Evolutionary conservation across 92 coral and sea anemone species (phyloP), one percentile per base, ranked within the genome.

Genomic region (Phymanthus crucifer): DNA sequence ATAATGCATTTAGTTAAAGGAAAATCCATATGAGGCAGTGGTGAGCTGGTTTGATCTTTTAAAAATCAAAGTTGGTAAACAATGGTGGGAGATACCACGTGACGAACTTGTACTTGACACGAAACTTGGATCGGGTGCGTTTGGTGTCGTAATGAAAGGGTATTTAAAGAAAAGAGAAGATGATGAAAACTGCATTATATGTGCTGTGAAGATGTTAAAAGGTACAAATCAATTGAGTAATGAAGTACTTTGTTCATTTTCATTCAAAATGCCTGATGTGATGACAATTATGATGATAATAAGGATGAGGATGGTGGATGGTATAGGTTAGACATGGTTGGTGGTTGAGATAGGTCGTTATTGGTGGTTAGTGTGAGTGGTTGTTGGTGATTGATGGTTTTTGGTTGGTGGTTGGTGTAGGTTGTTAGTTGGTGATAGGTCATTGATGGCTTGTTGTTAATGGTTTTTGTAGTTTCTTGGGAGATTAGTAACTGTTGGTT

Each of bases 201-300:
- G 89, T 73, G 89, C 89, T 16, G 89, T 85, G 12, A 85, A 80
- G 69, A 85, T 85, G 89, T 52, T 85, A 56, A 85, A 85, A 80
- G 61, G 89, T 85, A 84, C 64, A 19, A 2, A 61, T 16, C n/a
- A 18, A 17, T 3, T 23, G 14, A 61, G 11, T 18, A 23, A 18
- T 61, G 33, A 17, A 61, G 1, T 23, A 17, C n/a, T 61, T 17
- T 23, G 18, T 13, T 6, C 33, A 10, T 10, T 48, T n/a, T n/a
- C n/a, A n/a, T 37, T 8, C 3, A 3, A n/a, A n/a, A n/a, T n/a
- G n/a, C n/a, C n/a, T n/a, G n/a, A n/a, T n/a, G n/a, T n/a, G n/a
- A n/a, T n/a, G n/a, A n/a, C n/a, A n/a, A n/a, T n/a, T n/a, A n/a
- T n/a, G n/a, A n/a, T n/a, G n/a, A n/a, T n/a, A n/a, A n/a, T n/a